phyloP scores from a whole-genome alignment of 2,113 vertebrate genomes.

The Atractosteus spatula region DNA sequence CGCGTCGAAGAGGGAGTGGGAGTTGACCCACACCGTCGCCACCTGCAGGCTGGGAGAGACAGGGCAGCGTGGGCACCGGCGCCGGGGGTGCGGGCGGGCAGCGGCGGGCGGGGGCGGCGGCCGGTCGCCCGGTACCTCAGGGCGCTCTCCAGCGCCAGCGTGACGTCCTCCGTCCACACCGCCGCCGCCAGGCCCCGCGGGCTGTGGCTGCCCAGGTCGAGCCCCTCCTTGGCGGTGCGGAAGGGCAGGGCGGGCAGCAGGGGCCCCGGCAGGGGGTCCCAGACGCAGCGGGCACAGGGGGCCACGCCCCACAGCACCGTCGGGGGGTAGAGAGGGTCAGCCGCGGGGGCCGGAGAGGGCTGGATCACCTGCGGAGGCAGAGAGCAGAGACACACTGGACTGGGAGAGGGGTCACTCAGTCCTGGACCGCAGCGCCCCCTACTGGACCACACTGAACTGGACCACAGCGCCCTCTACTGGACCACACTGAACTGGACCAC shows the following conservation, averaged over 20 bases:
- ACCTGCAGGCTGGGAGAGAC: slow-evolving; percentile 62
- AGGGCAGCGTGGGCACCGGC: no score
- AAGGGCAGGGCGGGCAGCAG: slow-evolving; percentile 72
- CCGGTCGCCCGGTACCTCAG: slow-evolving; percentile 53
- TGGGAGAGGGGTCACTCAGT: neutral
- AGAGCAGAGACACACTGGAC: neutral
- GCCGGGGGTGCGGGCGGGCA: neutral
- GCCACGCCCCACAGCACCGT: slow-evolving; percentile 73
- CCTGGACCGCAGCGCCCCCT: neutral
- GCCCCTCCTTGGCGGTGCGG: slow-evolving; percentile 72
- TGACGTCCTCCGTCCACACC: slow-evolving; percentile 84
- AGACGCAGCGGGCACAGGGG: slow-evolving; percentile 65
- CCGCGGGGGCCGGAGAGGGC: slow-evolving; percentile 44
- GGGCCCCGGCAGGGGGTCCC: slow-evolving; percentile 58
- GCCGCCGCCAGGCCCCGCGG: slow-evolving; percentile 74
- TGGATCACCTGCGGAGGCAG: slow-evolving; percentile 67
- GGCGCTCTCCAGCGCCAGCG: slow-evolving; percentile 77
- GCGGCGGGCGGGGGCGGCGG: neutral
- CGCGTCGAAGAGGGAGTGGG: slow-evolving; percentile 72
- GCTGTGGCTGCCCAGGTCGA: slow-evolving; percentile 72
- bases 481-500: slow-evolving; percentile 68
- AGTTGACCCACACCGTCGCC: slow-evolving; percentile 82
- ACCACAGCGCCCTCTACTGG: slow-evolving; percentile 69
- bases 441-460: neutral
- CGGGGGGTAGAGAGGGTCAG: slow-evolving; percentile 66